A percentile compares a stretch with the other conserved stretches of the same genome.
phyloP scores from a whole-genome alignment of 2,113 vertebrate species.

The Phalacrocorax aristotelis region DNA sequence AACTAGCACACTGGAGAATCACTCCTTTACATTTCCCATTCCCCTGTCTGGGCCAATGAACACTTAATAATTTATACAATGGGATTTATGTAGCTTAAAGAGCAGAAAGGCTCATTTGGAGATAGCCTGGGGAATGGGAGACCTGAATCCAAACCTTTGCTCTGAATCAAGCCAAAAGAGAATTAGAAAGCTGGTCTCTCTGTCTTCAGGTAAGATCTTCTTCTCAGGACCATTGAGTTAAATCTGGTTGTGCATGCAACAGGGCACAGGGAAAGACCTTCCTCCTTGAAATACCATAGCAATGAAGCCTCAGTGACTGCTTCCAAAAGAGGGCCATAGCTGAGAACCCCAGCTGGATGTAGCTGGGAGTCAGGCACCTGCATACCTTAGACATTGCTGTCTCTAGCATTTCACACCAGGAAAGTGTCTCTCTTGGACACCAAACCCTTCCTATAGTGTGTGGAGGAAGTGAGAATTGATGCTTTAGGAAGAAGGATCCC shows the following conservation, averaged over 20 bases:
- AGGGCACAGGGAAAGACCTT: not conserved
- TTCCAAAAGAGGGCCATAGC: not conserved
- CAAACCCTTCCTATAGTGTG: accelerated
- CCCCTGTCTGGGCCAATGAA: not conserved
- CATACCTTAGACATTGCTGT: not conserved
- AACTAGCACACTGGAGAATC: not conserved
- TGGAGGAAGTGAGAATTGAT: not conserved
- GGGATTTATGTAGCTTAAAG: not conserved
- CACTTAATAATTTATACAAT: slow-evolving; percentile 52
- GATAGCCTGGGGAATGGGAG: not conserved
- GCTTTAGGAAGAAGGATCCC: not conserved
- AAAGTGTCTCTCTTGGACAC: not conserved
- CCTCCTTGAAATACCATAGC: not conserved
- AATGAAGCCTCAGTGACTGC: not conserved
- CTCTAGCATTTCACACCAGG: not conserved
- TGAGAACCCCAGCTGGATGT: not conserved
- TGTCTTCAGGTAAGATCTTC: not conserved
- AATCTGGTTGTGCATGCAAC: not conserved
- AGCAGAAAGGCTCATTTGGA: slow-evolving; percentile 3
- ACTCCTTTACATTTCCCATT: not conserved
- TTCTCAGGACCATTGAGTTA: not conserved
- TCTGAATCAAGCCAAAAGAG: not conserved
- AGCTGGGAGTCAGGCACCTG: not conserved
- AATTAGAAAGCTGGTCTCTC: not conserved
- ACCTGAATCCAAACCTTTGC: not conserved